Percentiles rank a stretch among this genome's conserved stretches.
Conservation (phyloP, 1,140 invertebrate genomes). For the Drosophila busckii region DNA sequence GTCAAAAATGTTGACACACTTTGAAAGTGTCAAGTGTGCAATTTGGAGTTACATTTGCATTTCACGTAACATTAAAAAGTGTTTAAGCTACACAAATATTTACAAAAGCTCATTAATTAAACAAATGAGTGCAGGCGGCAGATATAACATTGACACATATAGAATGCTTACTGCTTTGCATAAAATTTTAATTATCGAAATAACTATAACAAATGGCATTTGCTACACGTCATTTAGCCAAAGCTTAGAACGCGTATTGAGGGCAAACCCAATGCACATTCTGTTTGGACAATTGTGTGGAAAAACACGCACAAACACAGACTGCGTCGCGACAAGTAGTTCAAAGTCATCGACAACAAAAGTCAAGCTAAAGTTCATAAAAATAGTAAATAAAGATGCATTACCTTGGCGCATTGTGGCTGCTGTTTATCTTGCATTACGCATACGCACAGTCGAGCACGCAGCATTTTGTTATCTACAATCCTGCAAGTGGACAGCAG, state of each 20-base stretch:
- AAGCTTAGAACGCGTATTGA: constrained; percentile 8
- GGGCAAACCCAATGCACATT: constrained; percentile 33
- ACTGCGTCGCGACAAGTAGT: not conserved
- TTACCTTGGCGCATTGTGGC: constrained; percentile 21
- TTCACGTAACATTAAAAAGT: constrained; percentile 29
- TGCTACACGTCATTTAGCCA: constrained; percentile 59
- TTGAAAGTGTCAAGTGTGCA: constrained; percentile 47
- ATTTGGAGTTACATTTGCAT: constrained; percentile 47
- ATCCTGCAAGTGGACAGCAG: constrained; percentile 29
- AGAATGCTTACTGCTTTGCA: constrained; percentile 3
- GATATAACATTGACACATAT: constrained; percentile 62
- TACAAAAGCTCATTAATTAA: constrained; percentile 17
- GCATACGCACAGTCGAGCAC: constrained; percentile 21
- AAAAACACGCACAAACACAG: constrained; percentile 42
- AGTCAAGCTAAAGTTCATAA: constrained; percentile 25
- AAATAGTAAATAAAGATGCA: constrained; percentile 35
- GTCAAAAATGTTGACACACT: constrained; percentile 57
- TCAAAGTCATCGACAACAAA: constrained; percentile 20
- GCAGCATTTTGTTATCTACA: constrained; percentile 22
- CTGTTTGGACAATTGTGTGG: constrained; percentile 61
- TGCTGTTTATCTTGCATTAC: not conserved
- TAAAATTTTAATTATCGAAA: constrained; percentile 25
- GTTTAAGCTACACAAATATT: no score
- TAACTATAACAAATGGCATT: constrained; percentile 54
- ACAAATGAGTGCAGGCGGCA: constrained; percentile 1